Base-by-base conservation (phyloP, 2,797 vertebrate genomes). In the Orestias chungarensis region DNA sequence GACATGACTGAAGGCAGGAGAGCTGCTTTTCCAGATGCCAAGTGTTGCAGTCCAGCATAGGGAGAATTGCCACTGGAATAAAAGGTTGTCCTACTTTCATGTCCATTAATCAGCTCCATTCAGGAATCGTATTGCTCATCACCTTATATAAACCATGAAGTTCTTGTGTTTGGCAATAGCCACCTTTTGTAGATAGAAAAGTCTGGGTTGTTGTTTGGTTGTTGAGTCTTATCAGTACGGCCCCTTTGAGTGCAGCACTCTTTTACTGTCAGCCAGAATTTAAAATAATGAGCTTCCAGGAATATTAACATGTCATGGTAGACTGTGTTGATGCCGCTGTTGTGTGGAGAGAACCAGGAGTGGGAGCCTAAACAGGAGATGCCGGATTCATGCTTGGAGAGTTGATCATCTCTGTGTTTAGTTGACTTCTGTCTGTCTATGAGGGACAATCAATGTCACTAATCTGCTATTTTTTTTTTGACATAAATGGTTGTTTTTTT, bases 371-470 rank as follows among this genome's bases (percentile, higher is more conserved):
- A 35, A 66, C 38, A 20, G 54, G 38, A 54, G 66, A 43, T 59
- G 23, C 23, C 33, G 31, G 47, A 6, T n/a, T 38, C 38, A 55
- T 76, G 66, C 78, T 69, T 68, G 71, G 27, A 68, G 71, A 47
- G 44, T 40, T 33, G 29, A 25, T 70, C 64, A 31, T 75, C 1
- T 25, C 27, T 64, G n/a, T 12, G 20, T 78, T 64, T 17, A 47
- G 12, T 49, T 73, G 64, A n/a, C n/a, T n/a, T n/a, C 74, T 84
- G 73, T 66, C 55, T 61, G 73, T 74, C 68, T 25, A 65, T 73
- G 75, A 78, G 72, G 71, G 72, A 73, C 73, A 66, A 73, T 80
- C 68, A 55, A n/a, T n/a, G n/a, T n/a, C n/a, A n/a, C n/a, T n/a
- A n/a, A n/a, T n/a, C n/a, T n/a, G n/a, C n/a, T n/a, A n/a, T n/a